These are phyloP conservation scores for Tyrannus savana DNA, from an alignment of 2,113 vertebrate species.

Conservation along the genomic window DNA sequence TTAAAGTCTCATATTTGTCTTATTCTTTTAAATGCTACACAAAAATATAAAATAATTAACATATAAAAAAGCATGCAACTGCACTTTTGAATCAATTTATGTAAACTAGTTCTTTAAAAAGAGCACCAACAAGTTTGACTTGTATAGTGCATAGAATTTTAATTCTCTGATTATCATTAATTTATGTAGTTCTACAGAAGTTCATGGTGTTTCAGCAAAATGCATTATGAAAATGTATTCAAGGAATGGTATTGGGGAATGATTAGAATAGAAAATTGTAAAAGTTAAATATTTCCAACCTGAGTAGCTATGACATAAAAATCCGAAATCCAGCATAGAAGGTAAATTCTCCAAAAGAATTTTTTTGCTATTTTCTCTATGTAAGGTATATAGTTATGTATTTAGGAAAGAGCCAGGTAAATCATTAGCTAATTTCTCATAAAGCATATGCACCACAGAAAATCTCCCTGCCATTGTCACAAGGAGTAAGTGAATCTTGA, in stretches of 20 bases:
- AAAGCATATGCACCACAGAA: not conserved
- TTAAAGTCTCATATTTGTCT: not conserved
- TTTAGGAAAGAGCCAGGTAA: not conserved
- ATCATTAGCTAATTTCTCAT: not conserved
- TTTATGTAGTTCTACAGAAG: not conserved
- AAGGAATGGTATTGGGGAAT: not conserved
- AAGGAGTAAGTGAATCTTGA: not conserved
- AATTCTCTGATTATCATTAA: slow-evolving; percentile 3
- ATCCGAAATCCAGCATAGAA: not conserved
- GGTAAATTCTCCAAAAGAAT: not conserved
- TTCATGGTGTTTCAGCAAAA: not conserved
- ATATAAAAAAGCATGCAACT: not conserved
- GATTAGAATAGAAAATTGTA: not conserved
- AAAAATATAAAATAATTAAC: not conserved
- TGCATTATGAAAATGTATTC: not conserved
- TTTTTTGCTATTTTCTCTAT: not conserved
- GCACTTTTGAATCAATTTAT: not conserved
- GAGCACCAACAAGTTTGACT: not conserved
- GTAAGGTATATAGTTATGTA: not conserved
- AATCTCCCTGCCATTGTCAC: not conserved
- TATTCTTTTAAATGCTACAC: not conserved
- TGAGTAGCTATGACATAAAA: not conserved
- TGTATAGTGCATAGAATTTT: not conserved
- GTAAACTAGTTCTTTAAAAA: not conserved
- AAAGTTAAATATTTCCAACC: not conserved